phyloP scores from a whole-genome alignment of 1,140 invertebrate genomes.

The Hylyphantes graminicola region DNA sequence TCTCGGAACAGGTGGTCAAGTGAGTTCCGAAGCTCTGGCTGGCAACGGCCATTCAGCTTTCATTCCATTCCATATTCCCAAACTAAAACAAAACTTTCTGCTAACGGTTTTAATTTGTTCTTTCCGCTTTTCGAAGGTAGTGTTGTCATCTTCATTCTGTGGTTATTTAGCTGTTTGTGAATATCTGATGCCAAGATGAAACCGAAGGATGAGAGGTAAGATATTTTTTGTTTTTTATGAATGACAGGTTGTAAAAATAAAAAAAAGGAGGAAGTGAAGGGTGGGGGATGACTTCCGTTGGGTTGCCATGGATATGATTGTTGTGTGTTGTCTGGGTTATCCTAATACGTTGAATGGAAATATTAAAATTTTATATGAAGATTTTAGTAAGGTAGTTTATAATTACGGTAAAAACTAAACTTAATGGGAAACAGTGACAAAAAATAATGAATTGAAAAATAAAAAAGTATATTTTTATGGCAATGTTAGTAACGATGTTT shows the following conservation, averaged over 20 bases:
- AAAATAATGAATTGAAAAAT: too few species aligned
- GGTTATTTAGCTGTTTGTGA: constrained; percentile 28
- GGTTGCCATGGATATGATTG: too few species aligned
- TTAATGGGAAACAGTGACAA: too few species aligned
- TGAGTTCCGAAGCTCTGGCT: not conserved
- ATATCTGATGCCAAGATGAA: constrained; percentile 9
- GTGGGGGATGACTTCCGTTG: too few species aligned
- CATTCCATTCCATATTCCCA: not conserved
- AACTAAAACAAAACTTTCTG: constrained; percentile 25
- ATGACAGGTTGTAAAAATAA: constrained; percentile 9
- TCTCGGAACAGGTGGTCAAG: constrained; percentile 39
- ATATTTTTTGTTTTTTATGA: constrained; percentile 13
- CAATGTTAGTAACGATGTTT: too few species aligned
- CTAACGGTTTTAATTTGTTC: constrained; percentile 34
- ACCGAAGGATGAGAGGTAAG: constrained; percentile 49
- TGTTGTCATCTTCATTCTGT: not conserved
- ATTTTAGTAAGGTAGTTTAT: too few species aligned
- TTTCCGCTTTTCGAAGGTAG: not conserved
- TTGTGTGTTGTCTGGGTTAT: too few species aligned
- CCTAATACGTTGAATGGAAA: too few species aligned
- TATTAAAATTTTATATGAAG: too few species aligned
- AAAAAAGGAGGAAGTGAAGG: too few species aligned
- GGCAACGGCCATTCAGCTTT: constrained; percentile 11
- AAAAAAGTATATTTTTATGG: too few species aligned
- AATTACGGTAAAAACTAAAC: too few species aligned